phyloP scores from a whole-genome alignment of 2,797 vertebrate genomes.

The Melanotaenia maccullochi region DNA sequence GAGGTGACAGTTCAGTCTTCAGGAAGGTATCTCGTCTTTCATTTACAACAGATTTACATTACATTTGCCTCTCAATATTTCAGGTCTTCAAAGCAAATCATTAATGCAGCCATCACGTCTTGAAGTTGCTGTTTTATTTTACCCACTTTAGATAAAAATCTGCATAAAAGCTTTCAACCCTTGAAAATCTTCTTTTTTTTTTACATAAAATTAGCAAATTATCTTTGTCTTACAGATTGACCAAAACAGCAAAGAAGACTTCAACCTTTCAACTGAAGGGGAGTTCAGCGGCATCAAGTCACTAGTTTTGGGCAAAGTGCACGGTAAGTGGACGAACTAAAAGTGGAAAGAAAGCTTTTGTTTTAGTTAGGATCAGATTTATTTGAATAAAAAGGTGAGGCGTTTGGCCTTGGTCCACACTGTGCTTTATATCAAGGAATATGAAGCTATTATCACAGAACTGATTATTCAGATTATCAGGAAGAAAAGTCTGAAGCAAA shows the following conservation, averaged over 20 bases:
- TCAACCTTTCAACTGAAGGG: slow-evolving; percentile 86
- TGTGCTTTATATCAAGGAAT: background rate
- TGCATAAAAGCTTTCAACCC: background rate
- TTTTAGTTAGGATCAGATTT: slow-evolving; percentile 12
- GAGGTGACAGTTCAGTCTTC: background rate
- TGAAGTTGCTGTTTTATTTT: background rate
- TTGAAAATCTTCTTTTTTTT: background rate
- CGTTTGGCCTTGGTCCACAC: slow-evolving; percentile 16
- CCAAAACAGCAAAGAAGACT: slow-evolving; percentile 83
- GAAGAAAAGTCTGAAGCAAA: background rate
- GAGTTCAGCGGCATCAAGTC: slow-evolving; percentile 90
- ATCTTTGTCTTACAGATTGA: slow-evolving; percentile 83
- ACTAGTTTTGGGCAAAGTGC: slow-evolving; percentile 87
- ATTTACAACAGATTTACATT: slow-evolving; percentile 13
- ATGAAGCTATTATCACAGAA: slow-evolving; percentile 9
- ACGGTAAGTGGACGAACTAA: slow-evolving; percentile 77
- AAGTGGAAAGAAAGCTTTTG: background rate
- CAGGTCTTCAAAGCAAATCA: background rate
- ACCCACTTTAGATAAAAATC: background rate
- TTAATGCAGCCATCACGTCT: background rate
- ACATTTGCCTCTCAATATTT: background rate
- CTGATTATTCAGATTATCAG: slow-evolving; percentile 14
- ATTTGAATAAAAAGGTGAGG: slow-evolving; percentile 28
- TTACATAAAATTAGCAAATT: background rate
- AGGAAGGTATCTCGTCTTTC: background rate